phyloP scores from a whole-genome alignment of 2,888 invertebrate genomes.

The Monopis laevigella region DNA sequence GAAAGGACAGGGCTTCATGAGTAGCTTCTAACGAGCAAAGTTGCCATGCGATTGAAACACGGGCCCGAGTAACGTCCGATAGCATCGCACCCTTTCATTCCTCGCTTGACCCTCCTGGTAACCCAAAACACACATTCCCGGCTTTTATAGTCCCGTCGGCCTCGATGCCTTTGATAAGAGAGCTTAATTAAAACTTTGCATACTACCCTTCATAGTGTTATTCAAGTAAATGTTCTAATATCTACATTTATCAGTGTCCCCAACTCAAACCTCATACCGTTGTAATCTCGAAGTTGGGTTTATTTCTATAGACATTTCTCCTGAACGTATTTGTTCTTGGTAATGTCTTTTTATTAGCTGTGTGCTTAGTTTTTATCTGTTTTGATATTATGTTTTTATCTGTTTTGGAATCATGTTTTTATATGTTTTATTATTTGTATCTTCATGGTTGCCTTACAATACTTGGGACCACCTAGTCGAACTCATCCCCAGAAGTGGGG shows the following conservation, averaged over 20 bases:
- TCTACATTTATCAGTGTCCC: constrained; percentile 4
- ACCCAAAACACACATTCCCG: constrained; percentile 24
- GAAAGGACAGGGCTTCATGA: constrained; percentile 38
- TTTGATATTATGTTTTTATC: too few relatives aligned
- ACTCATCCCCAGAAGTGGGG: too few relatives aligned
- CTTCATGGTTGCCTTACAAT: too few relatives aligned
- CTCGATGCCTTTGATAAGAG: constrained; percentile 36
- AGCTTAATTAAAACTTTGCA: constrained; percentile 49
- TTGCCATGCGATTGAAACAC: constrained; percentile 54
- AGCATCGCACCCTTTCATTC: constrained; percentile 49
- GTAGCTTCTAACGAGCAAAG: constrained; percentile 43
- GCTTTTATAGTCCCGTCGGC: constrained; percentile 18
- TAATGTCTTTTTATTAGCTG: too few relatives aligned
- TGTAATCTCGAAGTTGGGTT: too few relatives aligned
- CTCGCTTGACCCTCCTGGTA: constrained; percentile 31
- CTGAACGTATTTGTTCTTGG: too few relatives aligned
- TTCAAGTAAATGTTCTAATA: constrained; percentile 4
- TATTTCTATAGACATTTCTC: too few relatives aligned
- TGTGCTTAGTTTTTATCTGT: too few relatives aligned
- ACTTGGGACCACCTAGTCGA: too few relatives aligned
- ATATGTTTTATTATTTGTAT: too few relatives aligned
- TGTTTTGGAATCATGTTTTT: too few relatives aligned
- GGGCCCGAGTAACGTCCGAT: constrained; percentile 27
- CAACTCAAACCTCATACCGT: not conserved
- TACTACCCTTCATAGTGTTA: constrained; percentile 11